Base-by-base conservation (phyloP, 1,140 invertebrate species). In the Glossosoma conforme region DNA sequence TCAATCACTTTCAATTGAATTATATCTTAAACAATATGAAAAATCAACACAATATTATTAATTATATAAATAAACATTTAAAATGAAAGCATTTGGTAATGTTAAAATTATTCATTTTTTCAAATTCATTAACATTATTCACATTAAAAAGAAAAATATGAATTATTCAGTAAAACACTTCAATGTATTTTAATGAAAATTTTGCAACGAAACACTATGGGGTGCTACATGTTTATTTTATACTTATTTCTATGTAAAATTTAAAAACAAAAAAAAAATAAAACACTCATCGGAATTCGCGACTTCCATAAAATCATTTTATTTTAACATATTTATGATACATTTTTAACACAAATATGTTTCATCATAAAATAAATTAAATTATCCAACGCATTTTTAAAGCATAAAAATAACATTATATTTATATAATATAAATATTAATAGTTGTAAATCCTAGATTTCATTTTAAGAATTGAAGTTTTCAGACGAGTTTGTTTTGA, bases 161-260 rank as follows among this genome's bases (percentile, higher is more conserved):
- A 15, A 32, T n/a, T n/a, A n/a, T n/a, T n/a, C n/a, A n/a, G n/a
- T n/a, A n/a, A n/a, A n/a, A n/a, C n/a, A n/a, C n/a, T 51, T 17
- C n/a, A 22, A 28, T 48, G 30, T 48, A 52, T 36, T 21, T 38
- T 15, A 47, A 47, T 32, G 41, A 41, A 57, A 55, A 33, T 44
- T 37, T 47, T 45, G 55, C 55, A 57, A 57, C 55, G 55, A 57
- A 57, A 44, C 44, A 45, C 14, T 13, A 44, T 40, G 49, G 53
- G 55, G 55, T 57, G 55, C 55, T 57, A 57, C 24, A n/a, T 38
- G 19, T 19, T 42, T 44, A 22, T n/a, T 30, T 10, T 10, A 14
- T 28, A n/a, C 10, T 44, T 25, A 8, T 44, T 22, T 20, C 9
- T 30, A 41, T 41, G 3, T 19, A 44, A 44, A 14, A 44, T 28